These are phyloP conservation scores for Oncorhynchus tshawytscha DNA, from an alignment of 2,113 vertebrate genomes.

Conservation along the genomic window DNA sequence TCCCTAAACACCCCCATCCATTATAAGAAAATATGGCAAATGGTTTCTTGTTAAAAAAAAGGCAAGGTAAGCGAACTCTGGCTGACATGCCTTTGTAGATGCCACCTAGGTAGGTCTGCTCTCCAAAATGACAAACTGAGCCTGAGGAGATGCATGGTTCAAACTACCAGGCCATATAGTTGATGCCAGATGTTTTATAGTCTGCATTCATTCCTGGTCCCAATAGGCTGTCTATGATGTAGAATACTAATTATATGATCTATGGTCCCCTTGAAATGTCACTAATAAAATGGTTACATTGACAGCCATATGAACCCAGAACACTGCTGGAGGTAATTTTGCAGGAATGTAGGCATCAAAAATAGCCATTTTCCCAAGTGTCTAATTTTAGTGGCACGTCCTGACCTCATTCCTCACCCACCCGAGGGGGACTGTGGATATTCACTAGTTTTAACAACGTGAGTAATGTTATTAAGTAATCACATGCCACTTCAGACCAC, in stretches of 20 bases:
- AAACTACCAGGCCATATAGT: background rate
- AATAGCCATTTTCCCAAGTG: conserved; percentile 34
- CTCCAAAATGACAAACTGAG: background rate
- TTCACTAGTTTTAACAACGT: conserved; percentile 19
- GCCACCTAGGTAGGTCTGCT: background rate
- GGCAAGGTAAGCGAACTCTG: conserved; percentile 13
- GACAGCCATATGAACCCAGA: background rate
- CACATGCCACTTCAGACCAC: conserved; percentile 23
- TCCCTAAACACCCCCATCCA: conserved; percentile 17
- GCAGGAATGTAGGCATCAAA: conserved; percentile 44
- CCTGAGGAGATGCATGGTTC: background rate
- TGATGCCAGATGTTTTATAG: background rate
- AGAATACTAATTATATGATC: too few relatives aligned
- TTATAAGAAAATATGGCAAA: conserved; percentile 11
- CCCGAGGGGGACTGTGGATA: conserved; percentile 19
- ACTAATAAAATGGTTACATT: background rate
- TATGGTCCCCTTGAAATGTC: background rate
- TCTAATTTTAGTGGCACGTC: conserved; percentile 42
- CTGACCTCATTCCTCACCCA: conserved; percentile 24
- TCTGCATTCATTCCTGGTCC: background rate
- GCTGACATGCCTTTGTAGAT: conserved; percentile 4
- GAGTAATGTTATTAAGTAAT: conserved; percentile 37
- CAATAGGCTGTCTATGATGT: background rate
- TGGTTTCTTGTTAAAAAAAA: conserved; percentile 8
- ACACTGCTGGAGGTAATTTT: conserved; percentile 43